phyloP scores from a whole-genome alignment of 2,113 vertebrate genomes.

The Gopherus evgoodei region DNA sequence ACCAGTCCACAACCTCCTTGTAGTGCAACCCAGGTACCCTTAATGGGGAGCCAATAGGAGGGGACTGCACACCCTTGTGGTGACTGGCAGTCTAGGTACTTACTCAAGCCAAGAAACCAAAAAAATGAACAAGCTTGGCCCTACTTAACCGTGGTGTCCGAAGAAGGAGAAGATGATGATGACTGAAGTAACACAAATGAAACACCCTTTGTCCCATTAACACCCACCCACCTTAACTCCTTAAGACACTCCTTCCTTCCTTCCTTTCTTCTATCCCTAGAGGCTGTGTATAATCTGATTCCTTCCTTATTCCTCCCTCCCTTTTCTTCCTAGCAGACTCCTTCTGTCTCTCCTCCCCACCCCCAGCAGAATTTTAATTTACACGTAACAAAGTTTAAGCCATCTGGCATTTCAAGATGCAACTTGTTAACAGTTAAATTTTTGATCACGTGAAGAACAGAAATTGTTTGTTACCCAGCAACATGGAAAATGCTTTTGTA shows the following conservation, averaged over 20 bases:
- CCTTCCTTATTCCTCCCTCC: neutral
- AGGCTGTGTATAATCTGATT: accelerated
- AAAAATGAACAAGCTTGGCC: too few relatives aligned
- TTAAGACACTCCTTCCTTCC: too few relatives aligned
- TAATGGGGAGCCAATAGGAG: neutral
- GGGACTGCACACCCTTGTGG: neutral
- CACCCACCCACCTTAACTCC: too few relatives aligned
- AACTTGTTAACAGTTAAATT: neutral
- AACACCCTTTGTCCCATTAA: neutral
- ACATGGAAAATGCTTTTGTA: neutral
- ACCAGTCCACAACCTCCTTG: neutral
- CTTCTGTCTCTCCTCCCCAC: neutral
- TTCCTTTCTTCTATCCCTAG: neutral
- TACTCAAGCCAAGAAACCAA: too few relatives aligned
- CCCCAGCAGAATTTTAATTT: neutral
- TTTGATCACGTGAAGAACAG: neutral
- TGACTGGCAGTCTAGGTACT: neutral
- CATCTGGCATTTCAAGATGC: neutral
- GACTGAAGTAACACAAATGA: neutral
- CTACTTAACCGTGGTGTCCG: too few relatives aligned
- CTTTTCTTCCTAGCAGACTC: accelerated
- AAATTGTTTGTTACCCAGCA: conserved; percentile 40
- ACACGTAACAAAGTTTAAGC: neutral
- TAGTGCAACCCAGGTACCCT: neutral
- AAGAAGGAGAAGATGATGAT: too few relatives aligned